Evolutionary conservation across 2,113 vertebrate species (phyloP).

Genomic region (Bettongia penicillata): DNA sequence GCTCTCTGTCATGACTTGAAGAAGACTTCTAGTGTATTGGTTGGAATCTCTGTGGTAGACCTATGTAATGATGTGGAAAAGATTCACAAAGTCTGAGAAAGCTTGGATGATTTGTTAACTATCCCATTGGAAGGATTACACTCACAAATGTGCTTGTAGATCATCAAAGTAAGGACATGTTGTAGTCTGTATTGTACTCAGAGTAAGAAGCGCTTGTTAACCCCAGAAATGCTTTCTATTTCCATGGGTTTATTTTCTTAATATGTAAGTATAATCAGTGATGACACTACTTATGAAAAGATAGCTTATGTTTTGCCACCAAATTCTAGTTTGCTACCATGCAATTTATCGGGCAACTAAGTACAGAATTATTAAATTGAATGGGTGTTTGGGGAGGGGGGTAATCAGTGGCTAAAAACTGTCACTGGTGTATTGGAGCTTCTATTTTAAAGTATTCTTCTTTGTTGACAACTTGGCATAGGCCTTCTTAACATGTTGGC

Average conservation of each 20-base stretch:
- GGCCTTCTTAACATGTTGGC: neutral
- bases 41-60: neutral
- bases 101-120: neutral
- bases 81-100: neutral
- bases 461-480: neutral
- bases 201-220: too few species aligned
- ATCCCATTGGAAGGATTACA: neutral
- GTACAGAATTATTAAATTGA: neutral
- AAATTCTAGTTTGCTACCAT: neutral
- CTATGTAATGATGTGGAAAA: neutral
- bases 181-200: fast-evolving
- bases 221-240: fast-evolving
- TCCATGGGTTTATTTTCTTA: neutral
- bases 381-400: neutral
- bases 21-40: neutral
- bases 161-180: neutral
- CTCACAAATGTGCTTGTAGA: neutral
- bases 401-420: neutral
- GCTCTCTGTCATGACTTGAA: neutral
- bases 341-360: neutral
- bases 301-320: neutral
- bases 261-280: fast-evolving
- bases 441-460: neutral
- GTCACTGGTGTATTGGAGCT: neutral
- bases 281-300: neutral